Conservation (phyloP, 2,888 invertebrate genomes). For the Acanthosepion esculentum region DNA sequence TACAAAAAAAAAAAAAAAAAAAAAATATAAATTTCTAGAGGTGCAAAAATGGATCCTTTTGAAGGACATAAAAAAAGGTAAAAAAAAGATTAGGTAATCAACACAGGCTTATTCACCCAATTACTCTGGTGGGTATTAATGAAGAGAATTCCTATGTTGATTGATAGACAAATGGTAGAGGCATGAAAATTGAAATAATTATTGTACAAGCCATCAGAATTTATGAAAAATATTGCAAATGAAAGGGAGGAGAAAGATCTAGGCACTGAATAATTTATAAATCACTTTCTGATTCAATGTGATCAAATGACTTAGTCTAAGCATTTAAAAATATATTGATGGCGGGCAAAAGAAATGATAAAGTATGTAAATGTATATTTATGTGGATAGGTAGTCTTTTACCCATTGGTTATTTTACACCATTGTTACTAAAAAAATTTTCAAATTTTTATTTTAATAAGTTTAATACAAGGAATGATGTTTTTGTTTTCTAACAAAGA, state of each 20-base stretch:
- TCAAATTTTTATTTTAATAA: too few species aligned
- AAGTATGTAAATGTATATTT: too few species aligned
- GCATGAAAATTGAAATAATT: background rate
- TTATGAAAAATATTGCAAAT: background rate
- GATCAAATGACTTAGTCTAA: too few species aligned
- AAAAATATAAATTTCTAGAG: too few species aligned
- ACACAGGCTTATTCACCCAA: background rate
- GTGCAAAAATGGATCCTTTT: too few species aligned
- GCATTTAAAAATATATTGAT: too few species aligned
- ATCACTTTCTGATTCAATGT: background rate
- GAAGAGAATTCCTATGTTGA: background rate
- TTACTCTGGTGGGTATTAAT: background rate
- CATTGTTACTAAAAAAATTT: too few species aligned
- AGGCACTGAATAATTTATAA: conserved; percentile 9
- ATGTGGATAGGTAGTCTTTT: too few species aligned
- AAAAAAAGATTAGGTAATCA: background rate
- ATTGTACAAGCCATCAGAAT: background rate
- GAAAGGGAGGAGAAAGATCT: background rate
- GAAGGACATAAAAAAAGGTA: background rate
- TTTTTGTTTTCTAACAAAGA: too few species aligned
- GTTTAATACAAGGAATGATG: too few species aligned
- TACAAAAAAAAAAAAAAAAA: background rate
- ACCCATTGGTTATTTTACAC: too few species aligned
- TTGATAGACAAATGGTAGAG: background rate
- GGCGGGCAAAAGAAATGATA: too few species aligned